A percentile compares a stretch with the other conserved stretches of the same genome.
phyloP scores from a whole-genome alignment of 2,113 vertebrate genomes.

The Lophochroa leadbeateri region DNA sequence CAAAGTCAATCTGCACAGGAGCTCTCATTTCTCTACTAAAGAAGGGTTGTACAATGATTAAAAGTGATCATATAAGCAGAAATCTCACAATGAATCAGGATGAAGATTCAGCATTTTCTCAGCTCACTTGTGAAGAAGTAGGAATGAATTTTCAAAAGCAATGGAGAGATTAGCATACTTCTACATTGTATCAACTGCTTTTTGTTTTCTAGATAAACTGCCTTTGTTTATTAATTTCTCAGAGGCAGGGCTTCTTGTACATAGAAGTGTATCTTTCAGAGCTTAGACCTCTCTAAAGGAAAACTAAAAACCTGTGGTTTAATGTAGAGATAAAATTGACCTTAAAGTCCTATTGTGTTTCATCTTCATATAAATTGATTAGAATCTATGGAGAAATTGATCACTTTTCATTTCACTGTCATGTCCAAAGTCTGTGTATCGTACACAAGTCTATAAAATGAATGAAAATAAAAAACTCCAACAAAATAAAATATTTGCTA shows the following conservation, averaged over 20 bases:
- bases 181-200: background rate
- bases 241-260: background rate
- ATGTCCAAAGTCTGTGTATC: background rate
- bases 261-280: background rate
- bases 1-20: slow-evolving; percentile 21
- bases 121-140: background rate
- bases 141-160: slow-evolving; percentile 4
- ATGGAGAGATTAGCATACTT: background rate
- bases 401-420: background rate
- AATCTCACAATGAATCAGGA: background rate
- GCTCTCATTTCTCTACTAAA: background rate
- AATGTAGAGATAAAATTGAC: background rate
- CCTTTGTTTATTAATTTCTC: background rate
- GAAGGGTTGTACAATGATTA: slow-evolving; percentile 5
- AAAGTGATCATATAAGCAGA: background rate
- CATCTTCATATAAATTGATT: background rate
- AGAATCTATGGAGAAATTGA: background rate
- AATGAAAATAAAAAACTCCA: background rate
- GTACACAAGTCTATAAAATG: background rate
- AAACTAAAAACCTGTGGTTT: background rate
- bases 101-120: slow-evolving; percentile 15
- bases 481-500: background rate
- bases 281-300: background rate
- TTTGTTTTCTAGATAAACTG: background rate
- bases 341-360: background rate